Percentiles rank a stretch among this genome's conserved stretches.
Evolutionary conservation across 2,888 invertebrate genomes (phyloP).

Genomic region (Aplocera efformata): DNA sequence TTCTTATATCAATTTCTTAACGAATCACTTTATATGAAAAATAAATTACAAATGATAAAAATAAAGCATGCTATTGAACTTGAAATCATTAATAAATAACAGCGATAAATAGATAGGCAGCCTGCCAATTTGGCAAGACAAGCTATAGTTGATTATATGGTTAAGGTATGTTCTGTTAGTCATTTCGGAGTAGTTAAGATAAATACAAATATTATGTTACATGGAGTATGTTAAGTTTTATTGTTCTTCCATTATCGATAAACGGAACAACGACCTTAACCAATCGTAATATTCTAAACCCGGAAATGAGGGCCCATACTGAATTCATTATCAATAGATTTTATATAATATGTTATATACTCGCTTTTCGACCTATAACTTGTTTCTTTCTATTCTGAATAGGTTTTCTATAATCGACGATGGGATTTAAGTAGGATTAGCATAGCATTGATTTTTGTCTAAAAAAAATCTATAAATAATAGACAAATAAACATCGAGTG

Average conservation of each 20-base stretch:
- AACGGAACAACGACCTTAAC: constrained; percentile 44
- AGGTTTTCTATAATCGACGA: no score
- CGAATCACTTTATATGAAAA: background rate
- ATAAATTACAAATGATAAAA: constrained; percentile 5
- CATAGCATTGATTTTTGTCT: no score
- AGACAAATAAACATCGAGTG: no score
- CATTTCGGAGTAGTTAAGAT: constrained; percentile 44
- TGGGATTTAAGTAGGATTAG: no score
- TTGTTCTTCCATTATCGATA: constrained; percentile 68
- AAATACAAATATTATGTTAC: constrained; percentile 53
- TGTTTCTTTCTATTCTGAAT: constrained; percentile 38
- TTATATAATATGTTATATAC: constrained; percentile 38
- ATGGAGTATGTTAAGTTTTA: constrained; percentile 57
- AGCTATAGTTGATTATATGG: constrained; percentile 38
- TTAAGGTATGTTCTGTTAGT: constrained; percentile 55
- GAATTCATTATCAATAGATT: constrained; percentile 39
- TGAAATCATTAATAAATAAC: constrained; percentile 35
- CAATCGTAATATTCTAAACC: constrained; percentile 32
- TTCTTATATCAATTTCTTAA: background rate
- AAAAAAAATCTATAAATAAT: no score
- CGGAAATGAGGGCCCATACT: constrained; percentile 53
- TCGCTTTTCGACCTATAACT: constrained; percentile 41
- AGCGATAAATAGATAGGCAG: constrained; percentile 37
- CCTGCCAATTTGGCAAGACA: constrained; percentile 52
- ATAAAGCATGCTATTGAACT: constrained; percentile 36